Conservation (phyloP, 2,797 vertebrate species). For the Channa striata region DNA sequence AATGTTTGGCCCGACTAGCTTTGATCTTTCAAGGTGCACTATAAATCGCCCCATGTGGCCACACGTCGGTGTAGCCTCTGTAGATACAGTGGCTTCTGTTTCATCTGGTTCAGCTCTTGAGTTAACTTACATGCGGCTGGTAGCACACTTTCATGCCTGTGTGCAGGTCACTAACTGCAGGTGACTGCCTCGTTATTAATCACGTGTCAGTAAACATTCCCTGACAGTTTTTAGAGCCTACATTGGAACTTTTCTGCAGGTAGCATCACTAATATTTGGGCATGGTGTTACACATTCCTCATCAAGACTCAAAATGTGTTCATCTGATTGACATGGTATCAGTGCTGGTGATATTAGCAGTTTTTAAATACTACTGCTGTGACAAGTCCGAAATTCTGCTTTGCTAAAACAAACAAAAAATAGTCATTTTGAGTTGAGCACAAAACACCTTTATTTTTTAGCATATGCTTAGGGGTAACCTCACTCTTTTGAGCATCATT, state of each 20-base stretch:
- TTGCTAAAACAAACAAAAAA: no score
- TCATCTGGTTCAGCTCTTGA: not conserved
- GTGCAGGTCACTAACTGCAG: not conserved
- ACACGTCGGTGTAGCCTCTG: constrained; percentile 4
- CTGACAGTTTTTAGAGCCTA: not conserved
- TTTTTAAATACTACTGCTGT: not conserved
- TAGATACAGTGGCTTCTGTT: not conserved
- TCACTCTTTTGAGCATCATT: no score
- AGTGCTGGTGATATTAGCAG: not conserved
- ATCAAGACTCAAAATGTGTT: no score
- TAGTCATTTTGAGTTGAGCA: no score
- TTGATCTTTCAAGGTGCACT: constrained; percentile 61
- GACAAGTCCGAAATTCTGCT: no score
- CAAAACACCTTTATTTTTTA: no score
- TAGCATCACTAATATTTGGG: no score
- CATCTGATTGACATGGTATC: not conserved
- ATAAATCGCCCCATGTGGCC: constrained; percentile 40
- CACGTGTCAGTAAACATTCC: not conserved
- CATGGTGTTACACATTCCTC: no score
- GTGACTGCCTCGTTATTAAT: constrained; percentile 4
- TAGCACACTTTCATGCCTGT: not conserved
- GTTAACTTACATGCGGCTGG: not conserved
- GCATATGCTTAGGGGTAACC: no score
- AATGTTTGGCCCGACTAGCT: constrained; percentile 47
- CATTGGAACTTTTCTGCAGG: not conserved